phyloP scores from a whole-genome alignment of 2,797 vertebrate genomes.

The Hydrolagus colliei region DNA sequence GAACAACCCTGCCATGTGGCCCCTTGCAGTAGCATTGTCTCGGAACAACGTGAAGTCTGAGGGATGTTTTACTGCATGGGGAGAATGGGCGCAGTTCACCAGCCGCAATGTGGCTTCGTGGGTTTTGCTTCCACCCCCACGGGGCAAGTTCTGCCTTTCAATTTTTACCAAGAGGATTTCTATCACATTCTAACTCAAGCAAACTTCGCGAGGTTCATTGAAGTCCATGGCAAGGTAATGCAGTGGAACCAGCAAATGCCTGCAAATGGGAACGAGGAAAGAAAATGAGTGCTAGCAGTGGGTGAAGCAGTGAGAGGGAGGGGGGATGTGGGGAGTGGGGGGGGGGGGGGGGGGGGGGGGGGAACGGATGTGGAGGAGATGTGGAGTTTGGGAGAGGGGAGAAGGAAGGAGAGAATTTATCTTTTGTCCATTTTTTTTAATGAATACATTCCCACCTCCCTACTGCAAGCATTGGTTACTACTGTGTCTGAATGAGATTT shows the following conservation, averaged over 20 bases:
- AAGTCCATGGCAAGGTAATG: background rate
- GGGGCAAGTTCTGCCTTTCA: background rate
- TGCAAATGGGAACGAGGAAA: background rate
- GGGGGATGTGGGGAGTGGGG: background rate
- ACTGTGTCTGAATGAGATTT: too few relatives aligned
- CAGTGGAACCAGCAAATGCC: background rate
- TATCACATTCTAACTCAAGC: background rate
- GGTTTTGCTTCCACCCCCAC: background rate
- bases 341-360: background rate
- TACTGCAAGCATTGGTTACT: too few relatives aligned
- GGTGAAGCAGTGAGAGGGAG: background rate
- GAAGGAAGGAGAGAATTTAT: background rate
- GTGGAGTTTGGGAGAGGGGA: background rate
- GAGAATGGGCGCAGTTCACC: background rate
- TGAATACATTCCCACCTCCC: too few relatives aligned
- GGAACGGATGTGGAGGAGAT: background rate
- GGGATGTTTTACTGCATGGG: background rate
- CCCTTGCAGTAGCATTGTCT: too few relatives aligned
- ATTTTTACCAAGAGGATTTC: background rate
- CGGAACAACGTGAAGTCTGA: too few relatives aligned
- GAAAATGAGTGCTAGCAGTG: background rate
- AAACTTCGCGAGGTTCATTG: background rate
- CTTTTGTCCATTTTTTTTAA: background rate
- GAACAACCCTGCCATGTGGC: too few relatives aligned
- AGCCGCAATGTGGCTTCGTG: background rate